Conservation (phyloP, 2,888 invertebrate genomes). For the Ditylenchus weischeri region DNA sequence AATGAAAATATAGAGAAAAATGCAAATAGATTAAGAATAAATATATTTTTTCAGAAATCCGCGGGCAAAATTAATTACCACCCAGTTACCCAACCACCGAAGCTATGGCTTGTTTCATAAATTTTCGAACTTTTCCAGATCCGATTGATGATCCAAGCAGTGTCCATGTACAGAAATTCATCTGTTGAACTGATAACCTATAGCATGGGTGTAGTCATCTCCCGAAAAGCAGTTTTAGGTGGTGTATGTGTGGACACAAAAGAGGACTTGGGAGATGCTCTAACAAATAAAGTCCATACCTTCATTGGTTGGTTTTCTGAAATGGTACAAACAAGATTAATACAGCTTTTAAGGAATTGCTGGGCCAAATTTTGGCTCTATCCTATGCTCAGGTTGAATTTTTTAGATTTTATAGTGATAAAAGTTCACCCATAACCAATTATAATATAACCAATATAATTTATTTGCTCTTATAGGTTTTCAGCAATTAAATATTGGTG, state of each 20-base stretch:
- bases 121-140: too few relatives aligned
- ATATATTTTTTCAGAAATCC: too few relatives aligned
- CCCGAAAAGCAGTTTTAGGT: slow-evolving; percentile 38
- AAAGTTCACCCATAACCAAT: too few relatives aligned
- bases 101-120: too few relatives aligned
- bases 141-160: slow-evolving; percentile 47
- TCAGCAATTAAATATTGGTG: slow-evolving; percentile 22
- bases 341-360: slow-evolving; percentile 15
- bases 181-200: slow-evolving; percentile 50
- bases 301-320: slow-evolving; percentile 28
- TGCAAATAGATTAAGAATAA: too few relatives aligned
- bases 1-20: too few relatives aligned
- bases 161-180: slow-evolving; percentile 44
- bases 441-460: too few relatives aligned
- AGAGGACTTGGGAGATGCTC: slow-evolving; percentile 45
- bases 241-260: slow-evolving; percentile 47
- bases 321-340: too few relatives aligned
- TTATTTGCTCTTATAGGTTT: not conserved
- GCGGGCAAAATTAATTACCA: too few relatives aligned
- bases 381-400: slow-evolving; percentile 39
- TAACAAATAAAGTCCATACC: slow-evolving; percentile 46
- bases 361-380: slow-evolving; percentile 45
- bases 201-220: slow-evolving; percentile 49
- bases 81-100: too few relatives aligned
- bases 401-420: too few relatives aligned